A percentile compares a stretch with the other conserved stretches of the same genome.
Conservation (phyloP, 2,113 vertebrate genomes). For the Lepus europaeus region DNA sequence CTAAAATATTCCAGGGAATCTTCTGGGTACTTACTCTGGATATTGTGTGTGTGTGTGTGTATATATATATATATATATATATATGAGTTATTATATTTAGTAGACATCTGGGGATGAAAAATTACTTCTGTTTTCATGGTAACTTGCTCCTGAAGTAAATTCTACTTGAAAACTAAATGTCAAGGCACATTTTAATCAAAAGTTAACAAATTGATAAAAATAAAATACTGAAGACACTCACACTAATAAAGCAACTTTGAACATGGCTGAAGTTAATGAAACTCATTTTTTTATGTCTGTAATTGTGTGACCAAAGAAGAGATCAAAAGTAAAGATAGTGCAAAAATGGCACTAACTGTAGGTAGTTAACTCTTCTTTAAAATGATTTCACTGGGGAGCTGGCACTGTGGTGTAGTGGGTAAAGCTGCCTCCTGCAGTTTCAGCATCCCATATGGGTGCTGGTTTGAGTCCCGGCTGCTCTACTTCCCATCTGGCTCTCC, state of each 20-base stretch:
- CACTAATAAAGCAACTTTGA: neutral
- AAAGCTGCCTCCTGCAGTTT: no score
- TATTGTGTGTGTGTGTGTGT: neutral
- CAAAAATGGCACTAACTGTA: neutral
- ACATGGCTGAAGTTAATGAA: neutral
- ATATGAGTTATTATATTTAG: constrained; percentile 6
- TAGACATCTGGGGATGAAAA: neutral
- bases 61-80: no score
- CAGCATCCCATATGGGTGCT: no score
- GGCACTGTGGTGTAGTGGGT: no score
- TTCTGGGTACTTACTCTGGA: neutral
- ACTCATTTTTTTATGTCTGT: neutral
- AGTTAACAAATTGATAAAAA: neutral
- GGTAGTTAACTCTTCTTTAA: neutral
- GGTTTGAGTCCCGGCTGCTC: no score
- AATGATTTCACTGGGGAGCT: neutral
- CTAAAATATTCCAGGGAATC: neutral
- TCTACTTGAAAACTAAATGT: constrained; percentile 19
- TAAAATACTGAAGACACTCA: neutral
- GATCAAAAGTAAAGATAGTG: neutral
- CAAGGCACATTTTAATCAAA: neutral
- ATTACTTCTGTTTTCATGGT: neutral
- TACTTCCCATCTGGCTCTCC: no score
- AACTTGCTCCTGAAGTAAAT: neutral
- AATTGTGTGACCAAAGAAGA: neutral